Evolutionary conservation across 2,113 vertebrate genomes (phyloP), one percentile per base, ranked within the genome.

Genomic region (Capreolus pygargus): DNA sequence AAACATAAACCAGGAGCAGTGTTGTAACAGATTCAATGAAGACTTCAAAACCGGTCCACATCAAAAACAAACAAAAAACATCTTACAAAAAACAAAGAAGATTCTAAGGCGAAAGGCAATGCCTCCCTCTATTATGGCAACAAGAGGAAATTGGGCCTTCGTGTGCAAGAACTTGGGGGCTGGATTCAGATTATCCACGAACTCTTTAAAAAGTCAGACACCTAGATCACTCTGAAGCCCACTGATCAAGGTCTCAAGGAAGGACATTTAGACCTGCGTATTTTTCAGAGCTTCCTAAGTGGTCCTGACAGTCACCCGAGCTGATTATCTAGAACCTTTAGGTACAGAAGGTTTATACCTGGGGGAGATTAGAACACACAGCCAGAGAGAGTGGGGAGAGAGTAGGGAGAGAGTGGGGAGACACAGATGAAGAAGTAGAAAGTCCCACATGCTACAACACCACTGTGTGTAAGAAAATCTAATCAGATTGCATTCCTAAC

Each of bases 231-330:
- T 76, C 39, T 14, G 14, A 61, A 94, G 30, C 19, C 95, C 28
- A 84, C 52, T 58, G 84, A 70, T 43, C 23, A 89, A 30, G 45
- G 54, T 57, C 50, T 91, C 76, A 45, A 61, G 36, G 39, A 64
- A 82, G n/a, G 28, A 47, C 8, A 23, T 64, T 82, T 27, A 88
- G 67, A 54, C 87, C 39, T 36, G 10, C 9, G 1, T 78, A 28
- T 50, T 89, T 89, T 89, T 60, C 55, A 95, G 55, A 47, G 78
- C 28, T 94, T 54, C 21, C 30, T 43, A 74, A 27, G 45, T 19
- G 11, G 36, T 82, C 27, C 78, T 81, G 58, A 70, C 57, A 67
- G 84, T 27, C 21, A 85, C 54, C 16, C 11, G 8, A 28, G 30
- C 6, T 61, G 23, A 86, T 67, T 39, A 70, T 15, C 17, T 39